Evolutionary conservation across 2,797 vertebrate species (phyloP), one percentile per base, ranked within the genome.

Genomic region (Discoglossus pictus): DNA sequence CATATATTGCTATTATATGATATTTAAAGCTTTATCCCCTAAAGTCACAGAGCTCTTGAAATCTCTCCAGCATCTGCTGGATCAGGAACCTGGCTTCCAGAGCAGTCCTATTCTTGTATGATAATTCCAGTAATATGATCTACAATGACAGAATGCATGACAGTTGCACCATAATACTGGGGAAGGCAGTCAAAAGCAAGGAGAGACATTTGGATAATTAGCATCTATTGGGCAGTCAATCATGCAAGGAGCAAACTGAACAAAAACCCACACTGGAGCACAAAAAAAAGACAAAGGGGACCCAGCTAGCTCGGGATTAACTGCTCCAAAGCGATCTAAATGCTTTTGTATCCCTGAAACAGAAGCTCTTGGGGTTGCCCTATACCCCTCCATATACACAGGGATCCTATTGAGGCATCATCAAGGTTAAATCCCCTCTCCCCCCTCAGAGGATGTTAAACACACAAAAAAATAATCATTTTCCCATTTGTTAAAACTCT

Each of bases 131-230:
- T 89, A 89, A 89, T 88, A 87, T 89, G 89, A 88, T 90, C 86
- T 84, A 84, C 82, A 86, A 88, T 89, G 87, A 87, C 88, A 90
- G 88, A 87, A 87, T 87, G 87, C 85, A 86, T 90, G 87, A 88
- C 89, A 89, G 85, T 91, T 90, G 88, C 84, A 31, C 88, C 84
- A 85, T 86, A 88, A 89, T 87, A 86, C 85, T 75, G 83, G 81
- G 88, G 87, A 84, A 90, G 87, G 88, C 87, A 89, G 87, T 90
- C 88, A 88, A 86, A 89, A 86, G 88, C 88, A 83, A 89, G 86
- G 89, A 89, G 87, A 85, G 88, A 90, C 88, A 91, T 91, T 89
- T 89, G 87, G 84, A 90, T 90, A 91, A 89, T 89, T 89, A 89
- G 87, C 88, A 86, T 88, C 85, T 84, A 90, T 87, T 89, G 87